Evolutionary conservation across 1,140 invertebrate genomes (phyloP).

Genomic region (Solen grandis): DNA sequence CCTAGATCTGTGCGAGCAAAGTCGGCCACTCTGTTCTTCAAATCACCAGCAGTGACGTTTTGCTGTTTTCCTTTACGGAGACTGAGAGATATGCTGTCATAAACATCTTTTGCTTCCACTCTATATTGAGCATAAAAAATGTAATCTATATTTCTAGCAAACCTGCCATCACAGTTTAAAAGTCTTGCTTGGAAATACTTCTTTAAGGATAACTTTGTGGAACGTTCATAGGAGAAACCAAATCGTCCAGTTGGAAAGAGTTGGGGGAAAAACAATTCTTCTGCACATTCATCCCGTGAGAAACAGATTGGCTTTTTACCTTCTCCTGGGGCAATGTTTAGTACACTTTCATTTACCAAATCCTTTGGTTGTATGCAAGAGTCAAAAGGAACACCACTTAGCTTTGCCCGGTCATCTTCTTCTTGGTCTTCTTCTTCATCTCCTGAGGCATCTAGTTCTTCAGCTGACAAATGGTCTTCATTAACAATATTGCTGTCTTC

Average conservation of each 20-base stretch:
- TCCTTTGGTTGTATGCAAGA: constrained; percentile 13
- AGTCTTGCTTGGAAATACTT: constrained; percentile 35
- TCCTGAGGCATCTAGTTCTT: neutral
- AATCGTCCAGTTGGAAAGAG: constrained; percentile 15
- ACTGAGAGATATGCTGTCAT: no score
- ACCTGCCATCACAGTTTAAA: constrained; percentile 7
- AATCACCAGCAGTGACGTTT: constrained; percentile 16
- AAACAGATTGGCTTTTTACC: constrained; percentile 13
- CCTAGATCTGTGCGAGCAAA: constrained; percentile 7
- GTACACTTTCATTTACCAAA: constrained; percentile 3
- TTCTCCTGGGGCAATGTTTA: constrained; percentile 17
- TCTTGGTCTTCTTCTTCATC: neutral
- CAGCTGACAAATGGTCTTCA: neutral
- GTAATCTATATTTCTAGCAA: constrained; percentile 18
- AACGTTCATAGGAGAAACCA: constrained; percentile 1
- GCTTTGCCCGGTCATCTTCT: constrained; percentile 1
- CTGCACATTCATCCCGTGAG: neutral
- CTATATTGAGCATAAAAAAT: constrained; percentile 30
- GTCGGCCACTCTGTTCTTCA: no score
- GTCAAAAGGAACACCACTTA: constrained; percentile 10
- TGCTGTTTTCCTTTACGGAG: constrained; percentile 23
- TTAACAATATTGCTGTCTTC: no score
- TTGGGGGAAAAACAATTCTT: constrained; percentile 11
- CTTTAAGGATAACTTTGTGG: constrained; percentile 12
- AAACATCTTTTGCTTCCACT: no score